phyloP scores from a whole-genome alignment of 1,140 invertebrate species.

The Achroia grisella region DNA sequence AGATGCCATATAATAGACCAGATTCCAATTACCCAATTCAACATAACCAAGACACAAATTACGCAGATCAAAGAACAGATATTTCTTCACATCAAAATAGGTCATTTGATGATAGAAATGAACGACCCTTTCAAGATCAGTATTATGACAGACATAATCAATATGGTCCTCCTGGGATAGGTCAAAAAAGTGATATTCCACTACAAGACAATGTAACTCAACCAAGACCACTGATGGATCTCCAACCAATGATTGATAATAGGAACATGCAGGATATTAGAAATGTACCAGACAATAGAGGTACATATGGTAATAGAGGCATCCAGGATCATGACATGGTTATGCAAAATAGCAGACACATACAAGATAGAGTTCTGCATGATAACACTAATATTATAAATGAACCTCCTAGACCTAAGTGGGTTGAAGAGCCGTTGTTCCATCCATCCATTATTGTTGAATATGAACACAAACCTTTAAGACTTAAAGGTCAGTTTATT shows the following conservation, averaged over 20 bases:
- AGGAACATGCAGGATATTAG: too few species aligned
- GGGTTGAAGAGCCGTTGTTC: constrained; percentile 60
- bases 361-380: constrained; percentile 7
- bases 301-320: too few species aligned
- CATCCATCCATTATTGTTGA: constrained; percentile 79
- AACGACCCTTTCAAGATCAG: constrained; percentile 6
- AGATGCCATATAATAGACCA: constrained; percentile 20
- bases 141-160: constrained; percentile 28
- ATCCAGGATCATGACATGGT: too few species aligned
- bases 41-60: neutral
- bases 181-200: neutral
- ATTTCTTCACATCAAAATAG: neutral
- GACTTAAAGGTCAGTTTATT: constrained; percentile 59
- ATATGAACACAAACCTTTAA: constrained; percentile 78
- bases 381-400: constrained; percentile 7
- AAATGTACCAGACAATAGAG: too few species aligned
- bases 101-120: too few species aligned
- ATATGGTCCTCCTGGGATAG: constrained; percentile 6
- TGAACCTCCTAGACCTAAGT: constrained; percentile 30
- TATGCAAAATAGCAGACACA: too few species aligned
- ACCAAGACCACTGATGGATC: constrained; percentile 2
- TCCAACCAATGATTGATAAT: constrained; percentile 10
- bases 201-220: constrained; percentile 5
- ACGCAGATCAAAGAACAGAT: neutral
- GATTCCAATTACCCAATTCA: too few species aligned